Evolutionary conservation across 2,113 vertebrate genomes (phyloP).

Genomic region (Cephalopholis sonnerati): DNA sequence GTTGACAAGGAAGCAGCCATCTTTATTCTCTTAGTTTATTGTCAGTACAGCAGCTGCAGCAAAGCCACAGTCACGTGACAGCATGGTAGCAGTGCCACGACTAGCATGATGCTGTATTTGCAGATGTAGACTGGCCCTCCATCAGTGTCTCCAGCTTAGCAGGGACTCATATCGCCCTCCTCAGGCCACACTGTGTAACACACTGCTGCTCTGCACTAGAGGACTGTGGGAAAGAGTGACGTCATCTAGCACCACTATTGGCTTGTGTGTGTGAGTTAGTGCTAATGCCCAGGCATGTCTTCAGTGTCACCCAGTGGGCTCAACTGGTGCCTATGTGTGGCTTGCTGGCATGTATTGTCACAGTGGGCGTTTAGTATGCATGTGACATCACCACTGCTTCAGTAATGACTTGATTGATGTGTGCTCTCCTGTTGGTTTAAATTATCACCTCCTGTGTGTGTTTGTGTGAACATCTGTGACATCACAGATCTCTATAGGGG

Average conservation of each 20-base stretch:
- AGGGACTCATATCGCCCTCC: slow-evolving; percentile 67
- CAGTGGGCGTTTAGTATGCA: slow-evolving; percentile 5
- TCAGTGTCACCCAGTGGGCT: slow-evolving; percentile 8
- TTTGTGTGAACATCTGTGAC: slow-evolving; percentile 62
- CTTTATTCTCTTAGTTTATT: slow-evolving; percentile 21
- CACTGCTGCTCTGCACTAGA: slow-evolving; percentile 51
- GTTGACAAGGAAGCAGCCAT: slow-evolving; percentile 17
- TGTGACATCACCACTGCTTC: slow-evolving; percentile 36
- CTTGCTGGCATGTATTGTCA: slow-evolving; percentile 23
- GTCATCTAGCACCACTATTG: slow-evolving; percentile 49
- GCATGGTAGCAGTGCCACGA: slow-evolving; percentile 5
- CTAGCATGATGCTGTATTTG: slow-evolving; percentile 28
- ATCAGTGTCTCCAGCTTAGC: slow-evolving; percentile 31
- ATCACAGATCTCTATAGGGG: slow-evolving; percentile 20
- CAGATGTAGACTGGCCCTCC: slow-evolving; percentile 36
- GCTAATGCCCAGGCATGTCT: slow-evolving; percentile 24
- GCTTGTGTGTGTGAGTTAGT: slow-evolving; percentile 30
- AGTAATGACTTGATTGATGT: slow-evolving; percentile 45
- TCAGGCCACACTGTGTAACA: slow-evolving; percentile 63
- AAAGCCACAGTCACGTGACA: slow-evolving; percentile 10
- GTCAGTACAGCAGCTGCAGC: slow-evolving; percentile 18
- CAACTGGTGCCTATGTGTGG: slow-evolving; percentile 36
- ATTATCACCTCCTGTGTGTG: background rate
- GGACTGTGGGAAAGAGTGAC: slow-evolving; percentile 70
- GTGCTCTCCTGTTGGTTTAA: slow-evolving; percentile 6